phyloP scores from a whole-genome alignment of 2,888 invertebrate species.

The Seira musarum region DNA sequence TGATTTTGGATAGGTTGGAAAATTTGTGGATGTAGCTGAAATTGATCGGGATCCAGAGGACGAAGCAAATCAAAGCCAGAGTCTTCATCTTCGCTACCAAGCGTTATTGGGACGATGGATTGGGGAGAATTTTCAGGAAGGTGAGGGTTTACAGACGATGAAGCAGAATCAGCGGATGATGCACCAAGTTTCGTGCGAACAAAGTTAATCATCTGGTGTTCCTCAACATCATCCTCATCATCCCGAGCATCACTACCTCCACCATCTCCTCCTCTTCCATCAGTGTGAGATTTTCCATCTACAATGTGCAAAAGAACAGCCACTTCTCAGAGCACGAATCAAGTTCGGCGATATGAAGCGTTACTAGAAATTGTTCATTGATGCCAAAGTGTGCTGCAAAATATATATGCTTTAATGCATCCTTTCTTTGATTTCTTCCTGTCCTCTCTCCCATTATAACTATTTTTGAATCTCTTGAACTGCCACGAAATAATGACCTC shows the following conservation, averaged over 20 bases:
- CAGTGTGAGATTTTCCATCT: slow-evolving; percentile 31
- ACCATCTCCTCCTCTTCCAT: neutral
- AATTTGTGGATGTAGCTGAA: slow-evolving; percentile 41
- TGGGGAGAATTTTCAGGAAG: slow-evolving; percentile 12
- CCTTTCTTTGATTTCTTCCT: no score
- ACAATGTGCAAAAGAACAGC: slow-evolving; percentile 55
- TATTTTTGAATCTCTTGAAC: no score
- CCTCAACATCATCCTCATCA: neutral
- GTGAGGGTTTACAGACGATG: neutral
- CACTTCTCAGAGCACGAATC: slow-evolving; percentile 51
- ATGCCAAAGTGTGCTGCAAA: no score
- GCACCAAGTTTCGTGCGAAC: neutral
- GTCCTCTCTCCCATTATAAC: no score
- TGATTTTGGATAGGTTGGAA: slow-evolving; percentile 32
- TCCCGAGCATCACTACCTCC: neutral
- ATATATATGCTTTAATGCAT: no score
- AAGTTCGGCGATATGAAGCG: neutral
- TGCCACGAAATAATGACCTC: no score
- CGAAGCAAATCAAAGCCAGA: slow-evolving; percentile 43
- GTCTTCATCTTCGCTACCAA: slow-evolving; percentile 36
- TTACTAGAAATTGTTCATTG: neutral
- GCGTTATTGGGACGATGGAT: slow-evolving; percentile 37
- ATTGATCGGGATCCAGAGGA: slow-evolving; percentile 46
- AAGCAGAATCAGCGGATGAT: neutral
- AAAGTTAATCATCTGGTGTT: neutral